Conservation (phyloP, 2,888 invertebrate species). For the Acanthosepion esculentum region DNA sequence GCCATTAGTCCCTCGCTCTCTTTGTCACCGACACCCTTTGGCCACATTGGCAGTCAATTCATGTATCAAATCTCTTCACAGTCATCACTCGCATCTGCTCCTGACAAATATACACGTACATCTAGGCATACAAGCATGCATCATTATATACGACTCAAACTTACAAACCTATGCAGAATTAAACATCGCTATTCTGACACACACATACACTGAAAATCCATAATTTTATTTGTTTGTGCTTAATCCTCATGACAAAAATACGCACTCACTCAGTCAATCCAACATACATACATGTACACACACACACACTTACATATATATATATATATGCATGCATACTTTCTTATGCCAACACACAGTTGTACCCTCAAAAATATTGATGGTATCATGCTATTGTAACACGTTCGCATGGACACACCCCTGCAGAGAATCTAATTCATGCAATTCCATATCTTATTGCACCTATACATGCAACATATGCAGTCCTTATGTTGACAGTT, state of each 20-base stretch:
- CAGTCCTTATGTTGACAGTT: no score
- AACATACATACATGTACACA: not conserved
- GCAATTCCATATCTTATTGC: no score
- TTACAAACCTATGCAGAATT: not conserved
- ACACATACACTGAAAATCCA: not conserved
- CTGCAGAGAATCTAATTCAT: no score
- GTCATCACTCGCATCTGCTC: not conserved
- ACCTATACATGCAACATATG: no score
- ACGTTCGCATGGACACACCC: no score
- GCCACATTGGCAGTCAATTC: conserved; percentile 9
- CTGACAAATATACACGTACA: not conserved
- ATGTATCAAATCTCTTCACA: conserved; percentile 14
- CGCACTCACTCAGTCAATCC: not conserved
- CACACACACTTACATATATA: no score
- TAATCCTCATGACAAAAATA: not conserved
- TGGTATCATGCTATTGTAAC: no score
- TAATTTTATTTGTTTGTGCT: not conserved
- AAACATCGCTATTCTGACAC: not conserved
- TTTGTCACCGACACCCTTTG: not conserved
- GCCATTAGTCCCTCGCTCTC: not conserved
- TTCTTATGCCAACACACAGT: no score
- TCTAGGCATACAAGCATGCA: not conserved
- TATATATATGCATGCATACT: no score
- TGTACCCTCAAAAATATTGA: no score
- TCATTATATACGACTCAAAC: not conserved